phyloP scores from a whole-genome alignment of 2,113 vertebrate species.

The Rynchops niger region DNA sequence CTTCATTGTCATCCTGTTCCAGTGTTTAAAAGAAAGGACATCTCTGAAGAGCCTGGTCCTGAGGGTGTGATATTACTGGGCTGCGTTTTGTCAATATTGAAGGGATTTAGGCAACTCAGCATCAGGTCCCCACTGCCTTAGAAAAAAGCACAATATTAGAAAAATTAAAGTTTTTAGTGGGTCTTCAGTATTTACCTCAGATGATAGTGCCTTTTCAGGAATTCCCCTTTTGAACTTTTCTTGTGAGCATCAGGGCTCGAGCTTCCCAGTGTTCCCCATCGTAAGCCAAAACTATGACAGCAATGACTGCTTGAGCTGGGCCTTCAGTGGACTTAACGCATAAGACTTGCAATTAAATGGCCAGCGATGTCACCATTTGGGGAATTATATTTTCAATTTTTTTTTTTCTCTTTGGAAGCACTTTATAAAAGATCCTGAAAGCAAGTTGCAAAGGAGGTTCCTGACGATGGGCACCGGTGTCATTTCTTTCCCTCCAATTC shows the following conservation, averaged over 20 bases:
- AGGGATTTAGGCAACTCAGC: neutral
- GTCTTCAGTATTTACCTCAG: neutral
- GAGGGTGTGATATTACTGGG: neutral
- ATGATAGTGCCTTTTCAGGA: neutral
- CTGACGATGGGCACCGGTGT: accelerated
- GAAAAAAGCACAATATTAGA: neutral
- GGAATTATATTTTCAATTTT: neutral
- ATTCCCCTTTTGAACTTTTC: neutral
- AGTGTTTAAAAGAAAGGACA: neutral
- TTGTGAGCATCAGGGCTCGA: accelerated
- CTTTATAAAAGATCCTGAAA: neutral
- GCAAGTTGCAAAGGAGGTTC: neutral
- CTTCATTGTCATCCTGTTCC: neutral
- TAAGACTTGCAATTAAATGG: neutral
- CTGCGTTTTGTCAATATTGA: neutral
- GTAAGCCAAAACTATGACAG: neutral
- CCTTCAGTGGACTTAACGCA: accelerated
- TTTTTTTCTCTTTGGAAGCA: neutral
- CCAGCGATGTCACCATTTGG: neutral
- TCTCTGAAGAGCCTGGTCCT: neutral
- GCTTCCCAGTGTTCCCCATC: neutral
- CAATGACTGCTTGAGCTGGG: neutral
- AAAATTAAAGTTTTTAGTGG: neutral
- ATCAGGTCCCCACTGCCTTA: neutral
- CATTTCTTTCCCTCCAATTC: neutral